Base-by-base conservation (phyloP, 2,113 vertebrate genomes). In the Notarius quadriscutis region DNA sequence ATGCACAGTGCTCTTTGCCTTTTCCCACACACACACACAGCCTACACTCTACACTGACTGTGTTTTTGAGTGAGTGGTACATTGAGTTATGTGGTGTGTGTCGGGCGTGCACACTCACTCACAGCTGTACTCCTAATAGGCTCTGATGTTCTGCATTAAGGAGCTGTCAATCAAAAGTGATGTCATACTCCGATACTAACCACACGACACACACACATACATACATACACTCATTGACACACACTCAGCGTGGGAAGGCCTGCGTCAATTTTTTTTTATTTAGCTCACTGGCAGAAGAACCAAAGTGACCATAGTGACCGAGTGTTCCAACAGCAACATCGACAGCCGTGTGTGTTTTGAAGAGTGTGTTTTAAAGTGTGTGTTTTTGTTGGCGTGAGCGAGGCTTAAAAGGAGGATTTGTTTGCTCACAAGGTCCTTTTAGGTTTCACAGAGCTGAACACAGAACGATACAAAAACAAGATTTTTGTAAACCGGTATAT, bases 1-100 rank as follows among this genome's bases (percentile, higher is more conserved):
- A 90, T 91, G 4, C 22, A 90, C 88, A 85, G 88, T 85, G 87
- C 80, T 74, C 2, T 62, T 90, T 74, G 67, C 88, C 90, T 91
- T 92, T 95, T 94, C 94, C 92, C 94, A 93, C 91, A 91, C 91
- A 91, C 92, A 92, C 87, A 84, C 81, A 79, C 22, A 67, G 48
- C 30, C 48, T n/a, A 63, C 69, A 83, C 83, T 83, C 71, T n/a
- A 79, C 81, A 80, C 22, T 82, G 20, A 72, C 25, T 58, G 50
- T 83, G 60, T 75, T 69, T 94, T 22, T 92, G 88, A 95, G 57
- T 85, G 34, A 69, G 87, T 87, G 71, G 41, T 48, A 83, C 20
- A 12, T 63, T 87, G 81, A 87, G 86, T 87, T 87, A 83, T 87
- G 86, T 87, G 50, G 69, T 87, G 86, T 87, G 81, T 83, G 86